These are phyloP conservation scores for Oncorhynchus tshawytscha DNA, from an alignment of 2,113 vertebrate species.

Conservation along the genomic window DNA sequence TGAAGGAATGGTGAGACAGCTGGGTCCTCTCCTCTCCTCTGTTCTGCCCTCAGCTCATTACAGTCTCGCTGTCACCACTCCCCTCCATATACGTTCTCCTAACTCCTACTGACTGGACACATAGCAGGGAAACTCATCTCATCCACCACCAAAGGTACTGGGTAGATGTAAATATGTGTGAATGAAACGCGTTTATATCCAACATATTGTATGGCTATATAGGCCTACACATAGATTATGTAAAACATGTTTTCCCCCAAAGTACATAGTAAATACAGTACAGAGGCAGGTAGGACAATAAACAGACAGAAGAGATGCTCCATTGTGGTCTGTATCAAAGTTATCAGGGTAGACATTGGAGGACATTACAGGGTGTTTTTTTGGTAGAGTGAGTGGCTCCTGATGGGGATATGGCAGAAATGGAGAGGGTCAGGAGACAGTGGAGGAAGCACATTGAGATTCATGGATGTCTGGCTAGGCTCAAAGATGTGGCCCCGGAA, in stretches of 20 bases:
- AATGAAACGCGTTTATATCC: no score
- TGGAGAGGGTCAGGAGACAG: conserved; percentile 10
- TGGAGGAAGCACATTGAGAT: conserved; percentile 2
- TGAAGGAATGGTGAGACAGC: conserved; percentile 57
- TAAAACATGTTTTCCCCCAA: no score
- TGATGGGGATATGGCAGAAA: conserved; percentile 30
- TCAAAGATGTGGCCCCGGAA: conserved; percentile 7
- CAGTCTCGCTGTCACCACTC: conserved; percentile 26
- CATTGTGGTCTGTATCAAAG: conserved; percentile 19
- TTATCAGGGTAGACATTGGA: conserved; percentile 39
- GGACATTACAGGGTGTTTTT: conserved; percentile 28
- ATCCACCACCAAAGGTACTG: no score
- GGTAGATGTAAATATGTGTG: no score
- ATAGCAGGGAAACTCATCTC: no score
- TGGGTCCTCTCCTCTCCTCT: conserved; percentile 61
- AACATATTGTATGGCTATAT: no score
- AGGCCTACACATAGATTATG: no score
- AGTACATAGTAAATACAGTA: no score
- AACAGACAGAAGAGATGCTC: conserved; percentile 2
- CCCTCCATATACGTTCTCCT: not conserved
- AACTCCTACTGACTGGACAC: no score
- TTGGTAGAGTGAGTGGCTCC: conserved; percentile 19
- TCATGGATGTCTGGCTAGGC: not conserved
- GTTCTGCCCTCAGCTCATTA: conserved; percentile 9
- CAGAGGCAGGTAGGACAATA: no score